Conservation (phyloP, 2,797 vertebrate species). For the Sebastolobus altivelis region DNA sequence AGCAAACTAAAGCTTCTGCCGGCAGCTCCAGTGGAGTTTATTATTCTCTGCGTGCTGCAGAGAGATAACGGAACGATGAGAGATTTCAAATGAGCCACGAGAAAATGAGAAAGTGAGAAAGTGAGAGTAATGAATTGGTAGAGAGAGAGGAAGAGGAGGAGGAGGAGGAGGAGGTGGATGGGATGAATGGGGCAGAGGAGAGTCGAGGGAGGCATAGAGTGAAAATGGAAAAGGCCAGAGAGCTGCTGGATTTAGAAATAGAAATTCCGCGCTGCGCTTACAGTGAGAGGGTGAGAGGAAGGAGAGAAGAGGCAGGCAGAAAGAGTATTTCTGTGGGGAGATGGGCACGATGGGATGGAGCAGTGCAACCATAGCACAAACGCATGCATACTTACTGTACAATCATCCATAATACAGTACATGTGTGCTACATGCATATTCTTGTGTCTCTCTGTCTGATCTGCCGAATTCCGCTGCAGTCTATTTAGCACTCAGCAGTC, state of each 20-base stretch:
- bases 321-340: background rate
- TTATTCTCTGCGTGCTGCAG: conserved; percentile 54
- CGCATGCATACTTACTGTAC: conserved; percentile 14
- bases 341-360: background rate
- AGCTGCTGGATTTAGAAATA: conserved; percentile 58
- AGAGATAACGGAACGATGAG: conserved; percentile 63
- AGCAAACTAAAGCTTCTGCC: conserved; percentile 28
- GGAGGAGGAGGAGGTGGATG: conserved; percentile 1
- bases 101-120: conserved; percentile 46
- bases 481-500: conserved; percentile 22
- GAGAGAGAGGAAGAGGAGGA: conserved; percentile 7
- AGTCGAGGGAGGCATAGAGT: conserved; percentile 25
- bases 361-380: conserved; percentile 16
- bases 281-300: conserved; percentile 16
- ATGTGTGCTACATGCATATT: conserved; percentile 4
- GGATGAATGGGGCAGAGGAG: conserved; percentile 48
- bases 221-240: conserved; percentile 44
- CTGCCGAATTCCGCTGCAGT: conserved; percentile 28
- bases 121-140: conserved; percentile 53
- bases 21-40: conserved; percentile 48
- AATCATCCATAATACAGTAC: conserved; percentile 27
- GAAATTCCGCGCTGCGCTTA: conserved; percentile 28
- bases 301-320: conserved; percentile 16
- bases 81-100: conserved; percentile 66
- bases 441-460: conserved; percentile 13